A percentile compares a stretch with the other conserved stretches of the same genome.
Evolutionary conservation across 2,888 invertebrate species (phyloP).

Genomic region (Mesorhabditis spiculigera): DNA sequence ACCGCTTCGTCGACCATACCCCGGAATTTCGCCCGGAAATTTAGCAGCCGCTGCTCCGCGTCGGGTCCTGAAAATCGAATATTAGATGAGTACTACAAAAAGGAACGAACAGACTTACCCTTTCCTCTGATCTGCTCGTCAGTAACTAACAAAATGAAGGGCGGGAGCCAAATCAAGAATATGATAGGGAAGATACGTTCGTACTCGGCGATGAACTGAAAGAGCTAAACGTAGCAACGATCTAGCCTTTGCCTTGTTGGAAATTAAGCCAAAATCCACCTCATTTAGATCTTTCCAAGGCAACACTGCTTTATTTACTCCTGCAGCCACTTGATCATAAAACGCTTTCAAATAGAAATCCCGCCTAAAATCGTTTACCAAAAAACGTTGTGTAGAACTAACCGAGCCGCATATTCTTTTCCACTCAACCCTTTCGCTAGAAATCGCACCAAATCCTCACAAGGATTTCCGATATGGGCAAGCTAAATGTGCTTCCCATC

Average conservation of each 20-base stretch:
- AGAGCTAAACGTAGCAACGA: too few relatives aligned
- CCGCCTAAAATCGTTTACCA: neutral
- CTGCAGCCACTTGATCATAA: neutral
- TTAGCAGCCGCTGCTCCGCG: neutral
- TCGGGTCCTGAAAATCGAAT: neutral
- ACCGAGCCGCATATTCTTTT: neutral
- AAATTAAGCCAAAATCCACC: neutral
- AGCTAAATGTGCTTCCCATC: neutral
- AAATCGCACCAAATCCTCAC: neutral
- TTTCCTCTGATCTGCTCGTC: neutral
- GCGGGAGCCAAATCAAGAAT: neutral
- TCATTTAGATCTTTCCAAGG: neutral
- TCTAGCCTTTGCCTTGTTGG: neutral
- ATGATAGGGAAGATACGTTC: neutral
- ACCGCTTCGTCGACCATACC: slow-evolving; percentile 3
- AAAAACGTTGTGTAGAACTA: too few relatives aligned
- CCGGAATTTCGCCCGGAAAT: neutral
- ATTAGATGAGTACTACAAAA: too few relatives aligned
- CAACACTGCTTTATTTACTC: neutral
- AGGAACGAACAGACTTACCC: neutral
- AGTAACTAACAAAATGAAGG: neutral
- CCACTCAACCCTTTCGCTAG: slow-evolving; percentile 3
- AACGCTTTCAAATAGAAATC: slow-evolving; percentile 1
- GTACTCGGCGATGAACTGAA: slow-evolving; percentile 4
- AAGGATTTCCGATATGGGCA: neutral